Evolutionary conservation across 2,797 vertebrate genomes (phyloP).

Genomic region (Tangara arthus): DNA sequence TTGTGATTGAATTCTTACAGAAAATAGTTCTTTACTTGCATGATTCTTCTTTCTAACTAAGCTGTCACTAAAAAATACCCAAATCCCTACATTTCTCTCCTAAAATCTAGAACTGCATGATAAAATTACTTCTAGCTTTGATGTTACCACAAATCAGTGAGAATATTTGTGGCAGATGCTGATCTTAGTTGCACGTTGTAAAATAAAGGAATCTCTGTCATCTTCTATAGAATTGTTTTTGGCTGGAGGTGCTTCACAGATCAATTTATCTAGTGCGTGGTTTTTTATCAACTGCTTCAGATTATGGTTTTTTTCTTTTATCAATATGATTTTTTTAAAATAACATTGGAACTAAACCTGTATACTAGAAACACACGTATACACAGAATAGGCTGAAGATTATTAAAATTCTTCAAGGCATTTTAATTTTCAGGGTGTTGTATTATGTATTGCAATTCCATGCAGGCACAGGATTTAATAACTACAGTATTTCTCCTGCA

Average conservation of each 20-base stretch:
- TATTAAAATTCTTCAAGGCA: neutral
- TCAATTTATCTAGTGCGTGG: neutral
- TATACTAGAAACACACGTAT: neutral
- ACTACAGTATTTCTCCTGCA: neutral
- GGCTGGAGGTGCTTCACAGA: neutral
- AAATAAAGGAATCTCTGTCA: neutral
- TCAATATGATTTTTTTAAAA: neutral
- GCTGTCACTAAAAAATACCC: neutral
- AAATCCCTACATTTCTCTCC: neutral
- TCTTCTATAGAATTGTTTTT: neutral
- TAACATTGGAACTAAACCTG: neutral
- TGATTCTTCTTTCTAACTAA: neutral
- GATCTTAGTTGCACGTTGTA: neutral
- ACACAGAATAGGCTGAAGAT: neutral
- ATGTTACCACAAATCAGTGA: neutral
- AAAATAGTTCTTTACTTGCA: neutral
- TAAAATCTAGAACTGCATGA: neutral
- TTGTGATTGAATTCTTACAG: neutral
- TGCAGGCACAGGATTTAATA: neutral
- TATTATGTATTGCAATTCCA: neutral
- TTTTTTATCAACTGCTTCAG: neutral
- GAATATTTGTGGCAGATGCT: neutral
- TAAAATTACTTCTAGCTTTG: neutral
- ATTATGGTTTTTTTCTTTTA: neutral
- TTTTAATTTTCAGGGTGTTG: neutral